Percentiles rank a stretch among this genome's conserved stretches.
Conservation (phyloP, 2,113 vertebrate species). For the Melanerpes formicivorus region DNA sequence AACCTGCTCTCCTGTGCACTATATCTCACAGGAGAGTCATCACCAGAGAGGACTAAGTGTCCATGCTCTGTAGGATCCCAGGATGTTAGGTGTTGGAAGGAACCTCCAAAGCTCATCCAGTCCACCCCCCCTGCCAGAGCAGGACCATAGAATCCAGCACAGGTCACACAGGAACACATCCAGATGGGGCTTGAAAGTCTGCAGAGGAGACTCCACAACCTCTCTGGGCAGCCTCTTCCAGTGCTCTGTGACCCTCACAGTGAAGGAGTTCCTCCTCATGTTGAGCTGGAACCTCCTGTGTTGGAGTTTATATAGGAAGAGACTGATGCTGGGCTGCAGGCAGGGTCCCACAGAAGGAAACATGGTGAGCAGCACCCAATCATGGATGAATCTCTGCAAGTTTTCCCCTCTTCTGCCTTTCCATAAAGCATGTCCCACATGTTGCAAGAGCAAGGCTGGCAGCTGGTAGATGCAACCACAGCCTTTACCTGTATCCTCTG, state of each 20-base stretch:
- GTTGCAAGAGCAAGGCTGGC: not conserved
- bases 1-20: not conserved
- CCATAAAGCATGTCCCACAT: not conserved
- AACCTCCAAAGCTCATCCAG: no score
- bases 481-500: not conserved
- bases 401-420: not conserved
- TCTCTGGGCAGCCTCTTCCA: no score
- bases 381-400: not conserved
- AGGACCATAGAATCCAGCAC: no score
- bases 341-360: fast-evolving
- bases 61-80: not conserved
- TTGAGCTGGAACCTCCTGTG: no score
- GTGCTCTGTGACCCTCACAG: no score
- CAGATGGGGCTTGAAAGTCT: no score
- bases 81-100: no score
- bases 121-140: no score
- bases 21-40: not conserved
- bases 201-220: no score
- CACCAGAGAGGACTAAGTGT: fast-evolving
- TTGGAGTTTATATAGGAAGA: not conserved
- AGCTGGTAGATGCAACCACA: not conserved
- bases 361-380: not conserved
- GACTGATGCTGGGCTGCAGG: not conserved
- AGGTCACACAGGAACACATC: no score
- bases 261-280: no score